Percentiles rank a stretch among this genome's conserved stretches.
These are phyloP conservation scores for Coelinius sp. DNA, from an alignment of 2,888 invertebrate genomes.

Conservation along the genomic window DNA sequence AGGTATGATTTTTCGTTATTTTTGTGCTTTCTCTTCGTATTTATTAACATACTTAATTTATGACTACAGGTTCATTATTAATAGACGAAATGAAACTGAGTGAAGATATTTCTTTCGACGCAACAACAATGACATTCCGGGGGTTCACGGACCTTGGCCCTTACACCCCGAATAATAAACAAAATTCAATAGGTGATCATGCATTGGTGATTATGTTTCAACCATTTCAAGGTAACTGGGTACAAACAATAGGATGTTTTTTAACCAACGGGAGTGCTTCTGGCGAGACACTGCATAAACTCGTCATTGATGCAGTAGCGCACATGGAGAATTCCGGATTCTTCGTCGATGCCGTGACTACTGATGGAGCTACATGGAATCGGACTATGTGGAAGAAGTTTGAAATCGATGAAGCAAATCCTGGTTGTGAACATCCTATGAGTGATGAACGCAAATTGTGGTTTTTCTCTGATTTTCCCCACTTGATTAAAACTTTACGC, in stretches of 20 bases:
- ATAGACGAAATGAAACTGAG: conserved; percentile 35
- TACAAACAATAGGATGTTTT: conserved; percentile 47
- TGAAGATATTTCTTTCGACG: conserved; percentile 47
- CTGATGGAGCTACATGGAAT: conserved; percentile 56
- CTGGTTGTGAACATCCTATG: conserved; percentile 49
- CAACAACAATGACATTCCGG: conserved; percentile 38
- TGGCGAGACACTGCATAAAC: conserved; percentile 46
- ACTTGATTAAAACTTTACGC: conserved; percentile 50
- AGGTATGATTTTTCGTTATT: too few relatives aligned
- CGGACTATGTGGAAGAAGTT: conserved; percentile 51
- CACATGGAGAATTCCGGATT: conserved; percentile 49
- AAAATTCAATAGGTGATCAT: conserved; percentile 49
- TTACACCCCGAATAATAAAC: conserved; percentile 45
- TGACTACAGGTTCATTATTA: neutral
- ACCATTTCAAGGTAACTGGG: conserved; percentile 49
- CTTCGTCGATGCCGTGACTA: conserved; percentile 34
- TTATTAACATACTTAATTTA: too few relatives aligned
- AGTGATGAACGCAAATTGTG: conserved; percentile 45
- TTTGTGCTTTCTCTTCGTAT: too few relatives aligned
- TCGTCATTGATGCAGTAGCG: conserved; percentile 52
- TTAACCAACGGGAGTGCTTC: conserved; percentile 43
- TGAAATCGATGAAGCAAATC: conserved; percentile 39
- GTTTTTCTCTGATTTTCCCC: conserved; percentile 53
- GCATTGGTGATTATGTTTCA: conserved; percentile 56
- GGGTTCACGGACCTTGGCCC: conserved; percentile 52